phyloP scores from a whole-genome alignment of 1,140 invertebrate species.

The Homalodisca vitripennis region DNA sequence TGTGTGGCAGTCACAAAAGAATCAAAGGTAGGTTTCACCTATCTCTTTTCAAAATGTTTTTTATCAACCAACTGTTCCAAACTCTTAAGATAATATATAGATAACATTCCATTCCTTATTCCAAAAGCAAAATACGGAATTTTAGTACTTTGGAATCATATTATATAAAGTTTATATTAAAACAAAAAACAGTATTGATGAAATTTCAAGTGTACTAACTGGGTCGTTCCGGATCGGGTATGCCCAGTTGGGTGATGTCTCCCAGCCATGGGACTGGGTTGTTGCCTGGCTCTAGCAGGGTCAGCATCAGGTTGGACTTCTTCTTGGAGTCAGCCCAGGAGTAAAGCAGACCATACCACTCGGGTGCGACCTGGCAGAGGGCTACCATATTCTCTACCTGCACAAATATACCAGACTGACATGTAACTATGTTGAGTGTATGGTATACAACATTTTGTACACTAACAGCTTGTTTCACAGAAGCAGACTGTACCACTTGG shows the following conservation, averaged over 20 bases:
- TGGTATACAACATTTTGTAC: neutral
- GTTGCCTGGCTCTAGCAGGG: constrained; percentile 76
- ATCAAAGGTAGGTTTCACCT: no score
- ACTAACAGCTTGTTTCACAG: neutral
- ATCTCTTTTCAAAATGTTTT: no score
- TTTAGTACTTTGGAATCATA: no score
- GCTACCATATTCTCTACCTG: constrained; percentile 82
- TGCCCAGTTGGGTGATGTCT: constrained; percentile 68
- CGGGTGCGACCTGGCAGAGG: constrained; percentile 71
- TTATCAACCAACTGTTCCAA: no score
- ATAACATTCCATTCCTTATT: no score
- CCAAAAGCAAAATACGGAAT: no score
- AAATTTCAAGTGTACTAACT: no score
- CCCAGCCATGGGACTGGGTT: constrained; percentile 89
- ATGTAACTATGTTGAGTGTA: neutral
- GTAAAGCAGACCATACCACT: constrained; percentile 94
- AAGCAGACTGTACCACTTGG: neutral
- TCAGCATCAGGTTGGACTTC: constrained; percentile 93
- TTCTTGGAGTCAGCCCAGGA: constrained; percentile 94
- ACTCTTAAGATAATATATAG: no score
- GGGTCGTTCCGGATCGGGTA: constrained; percentile 47
- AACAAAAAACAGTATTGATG: no score
- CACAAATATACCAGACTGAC: no score
- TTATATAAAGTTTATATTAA: no score
- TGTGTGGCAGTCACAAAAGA: no score